These are phyloP conservation scores for Scrobipalpa atriplicella DNA, from an alignment of 2,888 invertebrate species.

Conservation along the genomic window DNA sequence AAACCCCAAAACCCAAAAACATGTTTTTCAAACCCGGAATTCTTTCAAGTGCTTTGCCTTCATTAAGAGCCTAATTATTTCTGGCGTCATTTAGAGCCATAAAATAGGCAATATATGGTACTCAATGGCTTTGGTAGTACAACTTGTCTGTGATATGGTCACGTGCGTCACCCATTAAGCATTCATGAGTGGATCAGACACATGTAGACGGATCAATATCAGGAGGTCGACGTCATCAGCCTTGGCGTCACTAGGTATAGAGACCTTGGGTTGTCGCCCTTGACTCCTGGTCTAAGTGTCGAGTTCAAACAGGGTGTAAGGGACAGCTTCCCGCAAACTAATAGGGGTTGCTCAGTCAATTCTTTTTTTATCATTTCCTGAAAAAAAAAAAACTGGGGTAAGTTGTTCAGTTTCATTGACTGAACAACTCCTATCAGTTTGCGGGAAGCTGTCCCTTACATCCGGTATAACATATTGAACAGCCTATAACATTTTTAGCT, in stretches of 20 bases:
- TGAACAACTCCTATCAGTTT: no score
- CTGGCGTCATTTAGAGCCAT: neutral
- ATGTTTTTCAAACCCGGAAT: constrained; percentile 4
- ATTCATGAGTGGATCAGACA: constrained; percentile 44
- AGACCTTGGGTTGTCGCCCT: constrained; percentile 32
- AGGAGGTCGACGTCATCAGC: constrained; percentile 29
- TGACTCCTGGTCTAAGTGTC: constrained; percentile 27
- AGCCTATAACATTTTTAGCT: neutral
- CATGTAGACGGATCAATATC: constrained; percentile 51
- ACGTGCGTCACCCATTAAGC: constrained; percentile 43
- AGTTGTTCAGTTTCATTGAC: no score
- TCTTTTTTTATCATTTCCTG: no score
- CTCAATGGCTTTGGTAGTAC: neutral
- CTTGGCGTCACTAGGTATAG: constrained; percentile 22
- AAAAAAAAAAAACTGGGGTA: no score
- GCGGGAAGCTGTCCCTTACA: no score
- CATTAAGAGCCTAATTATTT: neutral
- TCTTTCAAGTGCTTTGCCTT: neutral
- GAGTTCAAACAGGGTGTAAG: constrained; percentile 21
- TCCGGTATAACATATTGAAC: neutral
- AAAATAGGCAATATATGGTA: neutral
- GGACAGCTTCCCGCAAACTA: no score
- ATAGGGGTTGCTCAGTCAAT: no score
- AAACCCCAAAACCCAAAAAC: neutral
- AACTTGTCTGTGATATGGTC: neutral